phyloP scores from a whole-genome alignment of 2,888 invertebrate species.

The Nemapogon koenigi region DNA sequence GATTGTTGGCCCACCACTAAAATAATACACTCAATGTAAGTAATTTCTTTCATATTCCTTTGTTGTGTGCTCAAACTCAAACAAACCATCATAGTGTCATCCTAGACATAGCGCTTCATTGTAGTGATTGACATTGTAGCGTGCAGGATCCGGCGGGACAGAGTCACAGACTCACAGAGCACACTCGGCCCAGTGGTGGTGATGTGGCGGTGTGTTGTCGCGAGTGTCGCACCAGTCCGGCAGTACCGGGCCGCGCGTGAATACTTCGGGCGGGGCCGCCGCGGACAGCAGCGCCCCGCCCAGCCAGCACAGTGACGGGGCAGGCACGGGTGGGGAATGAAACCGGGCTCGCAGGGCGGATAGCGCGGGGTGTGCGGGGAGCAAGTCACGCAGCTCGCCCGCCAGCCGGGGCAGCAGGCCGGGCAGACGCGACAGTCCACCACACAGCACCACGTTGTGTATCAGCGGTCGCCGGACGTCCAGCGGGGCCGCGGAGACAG shows the following conservation, averaged over 20 bases:
- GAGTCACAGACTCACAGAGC: no score
- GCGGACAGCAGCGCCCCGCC: conserved; percentile 86
- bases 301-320: conserved; percentile 82
- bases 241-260: conserved; percentile 70
- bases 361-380: conserved; percentile 53
- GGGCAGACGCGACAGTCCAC: conserved; percentile 83
- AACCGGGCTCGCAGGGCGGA: background rate
- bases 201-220: conserved; percentile 56
- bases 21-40: no score
- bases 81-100: no score
- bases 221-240: conserved; percentile 83
- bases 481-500: conserved; percentile 79
- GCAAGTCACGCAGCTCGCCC: conserved; percentile 73
- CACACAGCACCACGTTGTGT: conserved; percentile 84
- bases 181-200: conserved; percentile 24
- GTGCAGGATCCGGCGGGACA: no score
- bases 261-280: conserved; percentile 77
- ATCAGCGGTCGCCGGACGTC: conserved; percentile 81
- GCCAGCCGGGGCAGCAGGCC: conserved; percentile 84
- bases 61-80: no score
- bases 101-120: no score
- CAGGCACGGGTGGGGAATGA: conserved; percentile 54
- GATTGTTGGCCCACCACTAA: no score
- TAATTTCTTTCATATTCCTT: no score
- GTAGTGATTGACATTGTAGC: no score